A percentile compares a stretch with the other conserved stretches of the same genome.
Conservation (phyloP, 2,888 invertebrate species). For the Tetranychus truncatus region DNA sequence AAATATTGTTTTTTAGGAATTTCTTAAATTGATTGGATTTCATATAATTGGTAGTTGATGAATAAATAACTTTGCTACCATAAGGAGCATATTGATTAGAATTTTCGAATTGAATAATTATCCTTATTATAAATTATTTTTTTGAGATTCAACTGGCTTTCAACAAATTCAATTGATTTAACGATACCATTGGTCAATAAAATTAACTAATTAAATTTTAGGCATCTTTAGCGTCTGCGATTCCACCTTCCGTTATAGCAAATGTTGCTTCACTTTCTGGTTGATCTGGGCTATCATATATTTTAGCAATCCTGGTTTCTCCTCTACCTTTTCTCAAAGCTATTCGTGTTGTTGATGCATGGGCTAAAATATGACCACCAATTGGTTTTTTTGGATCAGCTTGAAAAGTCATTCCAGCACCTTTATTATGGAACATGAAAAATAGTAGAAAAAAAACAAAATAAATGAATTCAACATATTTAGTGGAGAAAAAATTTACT, state of each 20-base stretch:
- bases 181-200: too few relatives aligned
- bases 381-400: constrained; percentile 59
- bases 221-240: constrained; percentile 42
- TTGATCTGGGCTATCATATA: constrained; percentile 60
- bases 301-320: constrained; percentile 53
- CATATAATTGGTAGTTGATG: too few relatives aligned
- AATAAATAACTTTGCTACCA: too few relatives aligned
- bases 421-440: neutral
- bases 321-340: constrained; percentile 51
- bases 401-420: constrained; percentile 33
- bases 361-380: constrained; percentile 61
- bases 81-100: too few relatives aligned
- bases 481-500: neutral
- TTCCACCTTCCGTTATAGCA: constrained; percentile 49
- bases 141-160: too few relatives aligned
- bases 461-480: neutral
- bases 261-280: constrained; percentile 61
- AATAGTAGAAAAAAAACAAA: neutral
- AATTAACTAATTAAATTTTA: neutral
- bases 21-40: too few relatives aligned
- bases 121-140: too few relatives aligned
- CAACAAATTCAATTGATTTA: too few relatives aligned
- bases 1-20: too few relatives aligned
- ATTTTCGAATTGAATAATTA: too few relatives aligned
- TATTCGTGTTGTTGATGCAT: constrained; percentile 57